These are phyloP conservation scores for Lepidurus couesii DNA, from an alignment of 1,140 invertebrate species.

Conservation along the genomic window DNA sequence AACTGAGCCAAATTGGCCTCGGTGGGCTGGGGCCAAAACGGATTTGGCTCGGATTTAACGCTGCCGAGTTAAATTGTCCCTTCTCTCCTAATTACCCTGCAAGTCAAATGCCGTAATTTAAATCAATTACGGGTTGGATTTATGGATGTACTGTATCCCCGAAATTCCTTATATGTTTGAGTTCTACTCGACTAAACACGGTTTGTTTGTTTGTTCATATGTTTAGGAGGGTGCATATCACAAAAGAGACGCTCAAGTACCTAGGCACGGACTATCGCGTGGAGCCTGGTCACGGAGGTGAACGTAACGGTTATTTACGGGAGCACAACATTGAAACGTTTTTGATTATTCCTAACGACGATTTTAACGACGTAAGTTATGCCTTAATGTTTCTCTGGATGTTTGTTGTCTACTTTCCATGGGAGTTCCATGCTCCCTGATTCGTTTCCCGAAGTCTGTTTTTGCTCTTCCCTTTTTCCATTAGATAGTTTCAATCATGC, in stretches of 20 bases:
- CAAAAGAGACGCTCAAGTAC: slow-evolving; percentile 77
- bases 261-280: slow-evolving; percentile 83
- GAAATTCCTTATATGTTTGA: too few species aligned
- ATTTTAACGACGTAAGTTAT: slow-evolving; percentile 38
- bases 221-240: slow-evolving; percentile 84
- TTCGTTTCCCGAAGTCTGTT: neutral
- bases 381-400: slow-evolving; percentile 8
- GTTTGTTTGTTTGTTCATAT: neutral
- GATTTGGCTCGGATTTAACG: too few species aligned
- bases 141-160: too few species aligned
- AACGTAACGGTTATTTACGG: slow-evolving; percentile 77
- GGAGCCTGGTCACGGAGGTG: slow-evolving; percentile 75
- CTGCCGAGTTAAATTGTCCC: too few species aligned
- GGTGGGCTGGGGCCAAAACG: too few species aligned
- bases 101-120: too few species aligned
- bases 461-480: neutral
- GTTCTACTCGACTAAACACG: too few species aligned
- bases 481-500: neutral
- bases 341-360: slow-evolving; percentile 61
- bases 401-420: neutral
- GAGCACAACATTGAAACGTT: slow-evolving; percentile 90
- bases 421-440: neutral
- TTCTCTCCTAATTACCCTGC: too few species aligned
- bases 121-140: too few species aligned
- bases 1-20: too few species aligned